A percentile compares a stretch with the other conserved stretches of the same genome.
Evolutionary conservation across 2,113 vertebrate species (phyloP).

Genomic region (Gnathonemus echidnorhynchus): DNA sequence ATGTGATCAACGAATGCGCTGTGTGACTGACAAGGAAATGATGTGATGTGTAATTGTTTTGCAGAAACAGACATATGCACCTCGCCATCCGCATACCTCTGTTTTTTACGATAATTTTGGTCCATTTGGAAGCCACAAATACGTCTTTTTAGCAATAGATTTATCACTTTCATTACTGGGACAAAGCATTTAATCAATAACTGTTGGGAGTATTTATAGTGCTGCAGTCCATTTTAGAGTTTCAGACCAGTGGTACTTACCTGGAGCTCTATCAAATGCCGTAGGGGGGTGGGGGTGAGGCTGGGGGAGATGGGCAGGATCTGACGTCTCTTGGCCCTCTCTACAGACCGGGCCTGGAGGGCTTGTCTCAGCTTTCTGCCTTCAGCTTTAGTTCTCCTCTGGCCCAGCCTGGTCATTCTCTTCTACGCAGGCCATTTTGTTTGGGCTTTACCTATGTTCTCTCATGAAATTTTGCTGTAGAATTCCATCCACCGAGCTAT

Average conservation of each 20-base stretch:
- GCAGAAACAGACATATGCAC: background rate
- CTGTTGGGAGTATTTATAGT: constrained; percentile 2
- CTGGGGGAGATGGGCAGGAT: background rate
- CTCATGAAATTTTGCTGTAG: background rate
- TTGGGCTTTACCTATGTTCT: background rate
- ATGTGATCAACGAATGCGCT: background rate
- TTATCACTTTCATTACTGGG: constrained; percentile 3
- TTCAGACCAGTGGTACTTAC: background rate
- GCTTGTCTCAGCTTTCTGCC: background rate
- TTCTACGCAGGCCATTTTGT: background rate
- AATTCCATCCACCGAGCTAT: background rate
- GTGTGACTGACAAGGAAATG: background rate
- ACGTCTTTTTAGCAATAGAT: constrained; percentile 9
- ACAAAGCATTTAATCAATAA: constrained; percentile 17
- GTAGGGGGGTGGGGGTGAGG: background rate
- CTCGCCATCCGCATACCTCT: background rate
- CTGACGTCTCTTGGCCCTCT: background rate
- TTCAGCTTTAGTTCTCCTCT: background rate
- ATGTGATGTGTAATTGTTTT: background rate
- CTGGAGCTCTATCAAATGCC: background rate
- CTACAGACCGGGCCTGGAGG: background rate
- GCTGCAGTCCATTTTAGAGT: constrained; percentile 3
- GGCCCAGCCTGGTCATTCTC: background rate
- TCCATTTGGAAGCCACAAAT: background rate
- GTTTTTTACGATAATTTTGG: background rate